Conservation (phyloP, 2,113 vertebrate species). For the Spermophilus dauricus region DNA sequence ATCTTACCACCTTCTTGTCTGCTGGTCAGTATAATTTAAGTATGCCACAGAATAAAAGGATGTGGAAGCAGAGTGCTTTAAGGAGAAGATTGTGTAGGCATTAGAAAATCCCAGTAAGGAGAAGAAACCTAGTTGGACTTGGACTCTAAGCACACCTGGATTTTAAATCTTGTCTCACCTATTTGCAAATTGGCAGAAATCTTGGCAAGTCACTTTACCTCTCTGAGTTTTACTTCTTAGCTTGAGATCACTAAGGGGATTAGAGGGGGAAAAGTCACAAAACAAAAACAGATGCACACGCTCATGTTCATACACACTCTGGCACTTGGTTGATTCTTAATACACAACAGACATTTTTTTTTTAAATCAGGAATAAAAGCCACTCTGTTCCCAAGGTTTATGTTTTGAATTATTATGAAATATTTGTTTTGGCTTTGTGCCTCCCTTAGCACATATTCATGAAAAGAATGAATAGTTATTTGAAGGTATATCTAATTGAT, state of each 20-base stretch:
- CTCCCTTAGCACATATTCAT: not conserved
- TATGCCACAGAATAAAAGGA: not conserved
- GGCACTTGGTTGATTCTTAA: not conserved
- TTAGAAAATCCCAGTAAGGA: not conserved
- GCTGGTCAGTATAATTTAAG: accelerated
- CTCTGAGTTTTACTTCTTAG: not conserved
- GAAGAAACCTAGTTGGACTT: not conserved
- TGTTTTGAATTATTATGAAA: not conserved
- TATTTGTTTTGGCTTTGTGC: not conserved
- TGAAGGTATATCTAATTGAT: not conserved
- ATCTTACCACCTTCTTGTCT: not conserved
- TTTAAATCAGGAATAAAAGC: not conserved
- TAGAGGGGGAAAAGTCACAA: not conserved
- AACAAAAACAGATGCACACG: not conserved
- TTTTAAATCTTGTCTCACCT: slow-evolving; percentile 28
- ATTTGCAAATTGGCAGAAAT: not conserved
- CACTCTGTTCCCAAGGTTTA: not conserved
- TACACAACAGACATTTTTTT: not conserved
- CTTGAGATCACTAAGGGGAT: not conserved
- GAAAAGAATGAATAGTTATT: not conserved
- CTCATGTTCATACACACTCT: not conserved
- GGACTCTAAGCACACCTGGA: not conserved
- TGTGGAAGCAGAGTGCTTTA: not conserved
- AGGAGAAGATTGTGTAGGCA: not conserved
- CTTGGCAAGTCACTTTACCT: not conserved